A percentile compares a stretch with the other conserved stretches of the same genome.
phyloP scores from a whole-genome alignment of 1,140 invertebrate species.

The Mercenaria mercenaria region DNA sequence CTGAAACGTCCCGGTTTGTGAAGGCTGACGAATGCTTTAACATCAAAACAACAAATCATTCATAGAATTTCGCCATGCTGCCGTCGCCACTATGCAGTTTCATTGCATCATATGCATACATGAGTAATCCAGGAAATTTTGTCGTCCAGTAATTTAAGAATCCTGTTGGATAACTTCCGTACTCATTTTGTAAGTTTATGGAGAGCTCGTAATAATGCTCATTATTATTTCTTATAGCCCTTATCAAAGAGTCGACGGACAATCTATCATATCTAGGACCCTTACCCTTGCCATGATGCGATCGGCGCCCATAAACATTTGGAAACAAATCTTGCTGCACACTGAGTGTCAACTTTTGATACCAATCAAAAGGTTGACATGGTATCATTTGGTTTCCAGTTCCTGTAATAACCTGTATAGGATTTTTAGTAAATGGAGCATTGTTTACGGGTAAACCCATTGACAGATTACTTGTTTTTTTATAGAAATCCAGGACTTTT shows the following conservation, averaged over 20 bases:
- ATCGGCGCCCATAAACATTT: too few relatives aligned
- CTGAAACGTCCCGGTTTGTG: too few relatives aligned
- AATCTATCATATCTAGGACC: not conserved
- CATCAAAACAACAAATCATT: not conserved
- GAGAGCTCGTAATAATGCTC: not conserved
- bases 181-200: not conserved
- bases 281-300: too few relatives aligned
- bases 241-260: not conserved
- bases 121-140: not conserved
- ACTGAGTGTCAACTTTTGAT: not conserved
- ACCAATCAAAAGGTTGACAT: not conserved
- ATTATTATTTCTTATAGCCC: not conserved
- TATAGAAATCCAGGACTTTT: not conserved
- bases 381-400: not conserved
- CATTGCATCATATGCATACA: not conserved
- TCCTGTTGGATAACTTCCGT: not conserved
- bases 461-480: not conserved
- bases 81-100: not conserved
- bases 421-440: not conserved
- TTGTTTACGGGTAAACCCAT: not conserved
- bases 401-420: not conserved
- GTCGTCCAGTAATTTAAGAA: not conserved
- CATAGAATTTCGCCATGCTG: not conserved
- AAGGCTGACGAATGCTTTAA: too few relatives aligned
- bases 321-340: not conserved